Base-by-base conservation (phyloP, 2,888 invertebrate species). In the Eristalinus sepulchralis region DNA sequence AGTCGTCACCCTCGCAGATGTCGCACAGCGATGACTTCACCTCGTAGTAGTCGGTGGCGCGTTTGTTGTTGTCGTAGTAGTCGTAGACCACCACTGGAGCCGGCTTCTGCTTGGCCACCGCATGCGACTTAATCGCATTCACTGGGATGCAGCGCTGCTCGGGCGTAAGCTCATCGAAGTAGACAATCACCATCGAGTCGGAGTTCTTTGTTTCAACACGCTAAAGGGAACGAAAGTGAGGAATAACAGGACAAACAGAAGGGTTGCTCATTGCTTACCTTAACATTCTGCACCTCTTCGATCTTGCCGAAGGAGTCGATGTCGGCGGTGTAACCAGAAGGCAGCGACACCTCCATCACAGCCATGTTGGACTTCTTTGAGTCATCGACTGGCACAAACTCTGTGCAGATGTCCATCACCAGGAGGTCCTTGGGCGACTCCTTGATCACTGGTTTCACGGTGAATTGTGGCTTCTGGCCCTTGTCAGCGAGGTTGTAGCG, bases 311-410 rank as follows among this genome's bases (percentile, higher is more conserved):
- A 93, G 0, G 95, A 96, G 89, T 96, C 95, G 88, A 95, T 93
- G 89, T 98, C 97, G 0, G 97, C 96, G 0, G 96, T 95, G 91
- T 96, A 98, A n/a, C 98, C 98, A 0, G 98, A 98, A 0, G 98
- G 98, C 80, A 98, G 93, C 84, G 95, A 95, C 0, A 98, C 96
- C 90, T 98, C 97, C 94, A 98, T 96, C 0, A 98, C 96, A 11
- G 97, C 97, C 95, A 98, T 96, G 88, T 98, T 98, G 84, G 96
- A 95, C 67, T 95, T 94, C 89, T 95, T 94, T 39, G 94, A 90
- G 9, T 89, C 90, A 13, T 89, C 89, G 0, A 88, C 79, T 0
- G 90, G 90, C 2, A 89, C 68, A 68, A 93, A 97, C 95, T 95
- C 95, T 68, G 96, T 95, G 90, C 98, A 98, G 77, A 97, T 94